Evolutionary conservation across 2,888 invertebrate genomes (phyloP).

Genomic region (Drosophila austrosaltans): DNA sequence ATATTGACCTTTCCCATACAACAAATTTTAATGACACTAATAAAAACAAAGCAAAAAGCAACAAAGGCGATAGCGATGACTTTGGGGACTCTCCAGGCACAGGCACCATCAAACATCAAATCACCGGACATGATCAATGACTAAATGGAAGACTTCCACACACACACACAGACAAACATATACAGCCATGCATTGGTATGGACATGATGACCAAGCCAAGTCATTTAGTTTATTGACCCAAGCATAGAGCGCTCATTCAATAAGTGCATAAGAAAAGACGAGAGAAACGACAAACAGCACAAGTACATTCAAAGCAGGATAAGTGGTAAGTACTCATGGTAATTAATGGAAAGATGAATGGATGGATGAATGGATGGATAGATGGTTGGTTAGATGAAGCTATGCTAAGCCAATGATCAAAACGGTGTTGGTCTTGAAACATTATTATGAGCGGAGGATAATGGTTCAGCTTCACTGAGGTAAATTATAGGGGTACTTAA

Average conservation of each 20-base stretch:
- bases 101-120: slow-evolving; percentile 38
- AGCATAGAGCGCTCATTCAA: slow-evolving; percentile 57
- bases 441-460: too few species aligned
- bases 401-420: too few species aligned
- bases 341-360: background rate
- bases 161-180: slow-evolving; percentile 34
- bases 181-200: slow-evolving; percentile 20
- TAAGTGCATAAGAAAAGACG: slow-evolving; percentile 63
- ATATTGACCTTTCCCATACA: slow-evolving; percentile 64
- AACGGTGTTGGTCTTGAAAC: too few species aligned
- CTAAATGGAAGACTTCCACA: slow-evolving; percentile 44
- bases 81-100: slow-evolving; percentile 3
- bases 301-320: slow-evolving; percentile 12
- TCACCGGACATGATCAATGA: slow-evolving; percentile 72
- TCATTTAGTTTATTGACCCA: slow-evolving; percentile 71
- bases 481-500: too few species aligned
- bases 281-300: slow-evolving; percentile 35
- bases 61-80: background rate
- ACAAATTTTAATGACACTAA: slow-evolving; percentile 63
- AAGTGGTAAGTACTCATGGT: background rate
- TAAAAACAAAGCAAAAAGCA: slow-evolving; percentile 59
- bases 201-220: slow-evolving; percentile 28
- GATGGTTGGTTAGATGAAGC: too few species aligned
- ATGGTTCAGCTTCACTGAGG: too few species aligned
- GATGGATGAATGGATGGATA: background rate